phyloP scores from a whole-genome alignment of 64 coral and sea anemone species.

The Stichodactyla mertensii region DNA sequence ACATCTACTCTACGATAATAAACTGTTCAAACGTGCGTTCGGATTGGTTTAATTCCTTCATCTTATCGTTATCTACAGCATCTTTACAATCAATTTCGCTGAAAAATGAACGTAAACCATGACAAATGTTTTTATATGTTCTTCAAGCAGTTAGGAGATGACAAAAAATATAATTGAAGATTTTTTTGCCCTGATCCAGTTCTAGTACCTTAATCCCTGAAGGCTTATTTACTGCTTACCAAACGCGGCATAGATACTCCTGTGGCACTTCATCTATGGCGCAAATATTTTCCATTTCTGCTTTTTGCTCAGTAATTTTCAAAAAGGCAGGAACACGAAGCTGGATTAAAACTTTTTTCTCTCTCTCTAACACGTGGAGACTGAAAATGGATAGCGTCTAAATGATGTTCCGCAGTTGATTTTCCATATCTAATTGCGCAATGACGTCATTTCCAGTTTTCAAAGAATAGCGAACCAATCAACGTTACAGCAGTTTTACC shows the following conservation, averaged over 20 bases:
- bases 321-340: neutral
- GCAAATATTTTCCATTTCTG: neutral
- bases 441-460: neutral
- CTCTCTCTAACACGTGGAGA: neutral
- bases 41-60: too few relatives aligned
- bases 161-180: too few relatives aligned
- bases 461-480: neutral
- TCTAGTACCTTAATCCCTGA: neutral
- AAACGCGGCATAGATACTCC: neutral
- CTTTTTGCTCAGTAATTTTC: neutral
- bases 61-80: too few relatives aligned
- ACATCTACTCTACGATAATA: too few relatives aligned
- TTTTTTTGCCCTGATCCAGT: too few relatives aligned
- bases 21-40: too few relatives aligned
- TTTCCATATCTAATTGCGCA: neutral
- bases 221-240: neutral
- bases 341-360: neutral
- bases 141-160: too few relatives aligned
- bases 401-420: neutral
- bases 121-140: too few relatives aligned
- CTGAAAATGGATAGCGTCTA: neutral
- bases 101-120: too few relatives aligned
- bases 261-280: neutral
- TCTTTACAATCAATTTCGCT: too few relatives aligned
- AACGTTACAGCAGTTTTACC: neutral